Evolutionary conservation across 64 coral and sea anemone genomes (phyloP).

Genomic region (Dendrophyllia cribrosa): DNA sequence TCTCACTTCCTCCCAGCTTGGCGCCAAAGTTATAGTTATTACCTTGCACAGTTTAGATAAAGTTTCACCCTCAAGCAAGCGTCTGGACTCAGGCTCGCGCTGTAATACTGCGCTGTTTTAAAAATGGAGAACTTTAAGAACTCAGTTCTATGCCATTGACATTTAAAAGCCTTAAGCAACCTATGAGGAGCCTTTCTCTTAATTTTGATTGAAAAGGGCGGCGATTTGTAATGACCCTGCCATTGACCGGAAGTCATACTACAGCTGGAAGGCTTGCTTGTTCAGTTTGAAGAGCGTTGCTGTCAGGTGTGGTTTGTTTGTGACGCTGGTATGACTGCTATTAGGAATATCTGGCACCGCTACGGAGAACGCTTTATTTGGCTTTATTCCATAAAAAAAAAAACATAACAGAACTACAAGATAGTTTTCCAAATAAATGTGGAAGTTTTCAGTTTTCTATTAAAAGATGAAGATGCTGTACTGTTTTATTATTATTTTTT

Average conservation of each 20-base stretch:
- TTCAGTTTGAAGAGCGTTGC: conserved; percentile 2
- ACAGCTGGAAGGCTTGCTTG: background rate
- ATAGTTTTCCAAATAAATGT: too few relatives aligned
- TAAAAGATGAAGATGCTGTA: too few relatives aligned
- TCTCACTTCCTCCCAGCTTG: conserved; percentile 17
- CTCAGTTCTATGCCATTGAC: background rate
- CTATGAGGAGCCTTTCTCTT: background rate
- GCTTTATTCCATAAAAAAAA: background rate
- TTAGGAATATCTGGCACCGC: background rate
- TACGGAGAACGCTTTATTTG: background rate
- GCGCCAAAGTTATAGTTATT: conserved; percentile 12
- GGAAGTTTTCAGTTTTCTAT: too few relatives aligned
- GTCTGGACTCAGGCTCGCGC: background rate
- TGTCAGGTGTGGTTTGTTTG: conserved; percentile 5
- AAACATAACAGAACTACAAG: background rate
- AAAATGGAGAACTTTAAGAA: too few relatives aligned
- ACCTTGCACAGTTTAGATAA: background rate
- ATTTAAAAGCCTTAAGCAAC: background rate
- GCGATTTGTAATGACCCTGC: background rate
- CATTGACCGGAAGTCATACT: conserved; percentile 22
- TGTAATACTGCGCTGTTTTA: background rate
- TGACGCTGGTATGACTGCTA: background rate
- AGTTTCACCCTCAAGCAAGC: background rate
- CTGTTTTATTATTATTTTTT: too few relatives aligned
- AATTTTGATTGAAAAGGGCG: conserved; percentile 18